Base-by-base conservation (phyloP, 2,797 vertebrate genomes). In the Cuculus canorus region DNA sequence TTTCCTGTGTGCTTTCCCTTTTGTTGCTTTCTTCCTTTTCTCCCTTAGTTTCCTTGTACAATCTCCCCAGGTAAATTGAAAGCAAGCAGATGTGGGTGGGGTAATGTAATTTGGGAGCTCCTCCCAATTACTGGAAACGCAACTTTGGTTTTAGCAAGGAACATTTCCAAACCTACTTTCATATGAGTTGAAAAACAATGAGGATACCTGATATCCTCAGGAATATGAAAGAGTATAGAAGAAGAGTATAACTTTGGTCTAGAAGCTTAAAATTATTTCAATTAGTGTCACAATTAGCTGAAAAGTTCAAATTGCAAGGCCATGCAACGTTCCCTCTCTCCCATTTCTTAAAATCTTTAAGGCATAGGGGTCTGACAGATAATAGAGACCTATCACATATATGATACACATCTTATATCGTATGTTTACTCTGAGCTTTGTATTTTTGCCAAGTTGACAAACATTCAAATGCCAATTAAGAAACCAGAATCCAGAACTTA, bases 401-500 rank as follows among this genome's bases (percentile, higher is more conserved):
- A 19, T 12, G 76, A 59, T 25, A 75, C 35, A 25, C 5, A 56
- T 83, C 71, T 81, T 13, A 9, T 72, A 45, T 13, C 24, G 13
- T 56, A 45, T 11, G 33, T 24, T 93, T 18, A 60, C 80, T 78
- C 80, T 96, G 66, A 77, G 78, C 82, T 92, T 82, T 24, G 35
- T 82, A 87, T 92, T 97, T 96, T 95, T 91, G 88, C 59, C 14
- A 83, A 63, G 61, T 59, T 92, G 71, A 86, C 75, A 96, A 97
- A 95, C 71, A 71, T 78, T 88, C 59, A 96, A 77, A 94, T 95
- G 93, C 72, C 93, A 97, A 87, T 97, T 96, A 97, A 88, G 92
- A 96, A 97, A 97, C 81, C 50, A 90, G 95, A 97, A 98, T 93
- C 94, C 91, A 96, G 85, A 92, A 86, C 90, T 97, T 95, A 90